These are phyloP conservation scores for Phacellophora camtschatica DNA, from an alignment of 30 jellyfish, hydroid and myxozoan genomes.

Conservation along the genomic window DNA sequence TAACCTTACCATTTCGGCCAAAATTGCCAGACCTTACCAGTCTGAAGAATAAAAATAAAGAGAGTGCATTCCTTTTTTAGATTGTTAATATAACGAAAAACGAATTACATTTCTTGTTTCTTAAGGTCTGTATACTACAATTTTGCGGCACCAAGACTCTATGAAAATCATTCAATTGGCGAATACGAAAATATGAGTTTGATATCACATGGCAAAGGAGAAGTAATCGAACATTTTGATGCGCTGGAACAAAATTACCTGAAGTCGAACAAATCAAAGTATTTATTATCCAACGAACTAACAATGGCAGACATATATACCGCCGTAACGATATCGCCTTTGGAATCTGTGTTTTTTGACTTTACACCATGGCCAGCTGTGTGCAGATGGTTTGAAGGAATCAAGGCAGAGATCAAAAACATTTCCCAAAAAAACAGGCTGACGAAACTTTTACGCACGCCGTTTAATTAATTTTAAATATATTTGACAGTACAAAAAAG, in stretches of 20 bases:
- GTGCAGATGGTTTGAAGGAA: constrained; percentile 57
- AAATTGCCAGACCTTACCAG: too few relatives aligned
- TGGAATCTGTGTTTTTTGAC: constrained; percentile 48
- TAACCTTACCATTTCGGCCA: too few relatives aligned
- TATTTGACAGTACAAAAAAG: too few relatives aligned
- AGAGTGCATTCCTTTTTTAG: too few relatives aligned
- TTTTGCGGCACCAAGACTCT: constrained; percentile 54
- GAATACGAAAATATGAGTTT: constrained; percentile 47
- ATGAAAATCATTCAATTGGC: constrained; percentile 53
- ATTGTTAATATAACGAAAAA: too few relatives aligned
- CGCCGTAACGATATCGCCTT: constrained; percentile 19
- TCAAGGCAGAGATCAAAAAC: constrained; percentile 17
- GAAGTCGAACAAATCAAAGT: not conserved
- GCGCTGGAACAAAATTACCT: constrained; percentile 26
- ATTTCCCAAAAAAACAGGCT: constrained; percentile 16
- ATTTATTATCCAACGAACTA: constrained; percentile 14
- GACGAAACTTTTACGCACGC: not conserved
- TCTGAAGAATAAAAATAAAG: too few relatives aligned
- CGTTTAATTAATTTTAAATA: not conserved
- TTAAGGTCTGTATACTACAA: constrained; percentile 43
- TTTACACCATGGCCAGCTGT: constrained; percentile 61
- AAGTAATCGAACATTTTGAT: constrained; percentile 47
- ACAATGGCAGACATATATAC: constrained; percentile 46
- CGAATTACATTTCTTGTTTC: too few relatives aligned
- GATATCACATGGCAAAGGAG: constrained; percentile 48